Evolutionary conservation across 2,113 vertebrate species (phyloP).

Genomic region (Haemorhous mexicanus): DNA sequence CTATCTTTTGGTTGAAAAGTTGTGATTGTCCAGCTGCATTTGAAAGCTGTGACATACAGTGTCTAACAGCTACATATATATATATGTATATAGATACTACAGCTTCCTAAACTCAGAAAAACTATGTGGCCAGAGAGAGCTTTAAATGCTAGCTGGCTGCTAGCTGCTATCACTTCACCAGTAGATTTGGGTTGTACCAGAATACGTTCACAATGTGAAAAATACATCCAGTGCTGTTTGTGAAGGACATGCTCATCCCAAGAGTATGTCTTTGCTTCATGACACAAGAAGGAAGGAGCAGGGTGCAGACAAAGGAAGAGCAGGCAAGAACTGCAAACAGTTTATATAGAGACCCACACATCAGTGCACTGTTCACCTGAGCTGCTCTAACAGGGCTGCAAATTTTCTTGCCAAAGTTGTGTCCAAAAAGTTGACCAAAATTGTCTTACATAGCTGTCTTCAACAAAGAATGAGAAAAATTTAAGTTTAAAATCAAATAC

Average conservation of each 20-base stretch:
- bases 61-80: neutral
- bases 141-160: neutral
- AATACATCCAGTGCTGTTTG: neutral
- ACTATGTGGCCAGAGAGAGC: neutral
- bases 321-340: neutral
- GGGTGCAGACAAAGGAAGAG: neutral
- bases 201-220: neutral
- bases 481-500: neutral
- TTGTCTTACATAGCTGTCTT: neutral
- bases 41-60: neutral
- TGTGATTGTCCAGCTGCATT: constrained; percentile 4
- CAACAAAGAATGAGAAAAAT: neutral
- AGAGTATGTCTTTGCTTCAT: neutral
- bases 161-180: neutral
- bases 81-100: neutral
- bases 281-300: accelerated
- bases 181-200: neutral
- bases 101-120: neutral
- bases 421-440: neutral
- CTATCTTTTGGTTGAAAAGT: neutral
- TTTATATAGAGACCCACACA: neutral
- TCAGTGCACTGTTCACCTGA: neutral
- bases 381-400: neutral
- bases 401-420: neutral
- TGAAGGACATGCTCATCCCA: neutral